phyloP scores from a whole-genome alignment of 1,140 invertebrate species.

The Elysia chlorotica region DNA sequence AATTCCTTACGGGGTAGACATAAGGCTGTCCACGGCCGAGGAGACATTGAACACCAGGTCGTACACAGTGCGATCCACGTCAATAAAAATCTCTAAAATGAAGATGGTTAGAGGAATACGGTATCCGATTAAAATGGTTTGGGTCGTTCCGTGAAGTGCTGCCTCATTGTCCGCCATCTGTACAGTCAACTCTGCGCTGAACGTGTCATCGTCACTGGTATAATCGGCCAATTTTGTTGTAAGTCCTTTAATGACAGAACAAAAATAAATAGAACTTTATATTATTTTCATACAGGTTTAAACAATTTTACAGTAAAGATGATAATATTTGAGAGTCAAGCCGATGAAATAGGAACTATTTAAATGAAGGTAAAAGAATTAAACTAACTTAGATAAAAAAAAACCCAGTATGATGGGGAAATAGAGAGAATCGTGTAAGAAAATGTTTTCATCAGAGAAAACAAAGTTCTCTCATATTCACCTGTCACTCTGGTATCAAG shows the following conservation, averaged over 20 bases:
- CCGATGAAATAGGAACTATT: no score
- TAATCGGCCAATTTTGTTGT: conserved; percentile 25
- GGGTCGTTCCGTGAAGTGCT: conserved; percentile 13
- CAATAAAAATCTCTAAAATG: conserved; percentile 29
- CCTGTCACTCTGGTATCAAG: no score
- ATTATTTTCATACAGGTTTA: no score
- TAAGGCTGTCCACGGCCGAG: conserved; percentile 22
- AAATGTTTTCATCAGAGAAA: no score
- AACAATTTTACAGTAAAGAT: no score
- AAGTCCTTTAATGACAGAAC: conserved; percentile 20
- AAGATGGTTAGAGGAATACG: conserved; percentile 32
- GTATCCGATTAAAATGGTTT: conserved; percentile 34
- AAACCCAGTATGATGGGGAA: no score
- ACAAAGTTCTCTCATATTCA: no score
- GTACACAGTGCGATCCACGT: conserved; percentile 21
- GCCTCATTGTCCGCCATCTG: conserved; percentile 38
- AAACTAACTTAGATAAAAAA: no score
- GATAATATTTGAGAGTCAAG: no score
- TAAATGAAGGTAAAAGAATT: no score
- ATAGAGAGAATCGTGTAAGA: no score
- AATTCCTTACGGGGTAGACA: conserved; percentile 36
- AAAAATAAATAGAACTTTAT: no score
- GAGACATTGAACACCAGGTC: conserved; percentile 37
- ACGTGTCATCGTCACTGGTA: conserved; percentile 34
- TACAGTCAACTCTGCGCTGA: conserved; percentile 37